These are phyloP conservation scores for Mugil cephalus DNA, from an alignment of 2,113 vertebrate species.

Conservation along the genomic window DNA sequence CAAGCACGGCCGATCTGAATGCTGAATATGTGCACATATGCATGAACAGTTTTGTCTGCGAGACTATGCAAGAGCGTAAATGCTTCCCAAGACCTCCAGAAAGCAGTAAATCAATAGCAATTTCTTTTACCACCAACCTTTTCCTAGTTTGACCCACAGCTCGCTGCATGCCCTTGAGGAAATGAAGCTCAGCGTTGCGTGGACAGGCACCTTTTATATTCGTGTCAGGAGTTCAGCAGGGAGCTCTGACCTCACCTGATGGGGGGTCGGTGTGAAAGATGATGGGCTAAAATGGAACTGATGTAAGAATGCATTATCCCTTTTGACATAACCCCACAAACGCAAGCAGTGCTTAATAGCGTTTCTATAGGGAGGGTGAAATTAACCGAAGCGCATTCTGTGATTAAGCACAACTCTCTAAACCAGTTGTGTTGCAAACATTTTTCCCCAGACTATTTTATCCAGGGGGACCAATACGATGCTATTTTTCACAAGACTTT, in stretches of 20 bases:
- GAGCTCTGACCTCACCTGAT: background rate
- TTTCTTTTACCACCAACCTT: conserved; percentile 32
- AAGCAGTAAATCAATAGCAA: conserved; percentile 47
- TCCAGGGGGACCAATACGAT: too few species aligned
- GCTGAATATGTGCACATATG: background rate
- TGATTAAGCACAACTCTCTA: too few species aligned
- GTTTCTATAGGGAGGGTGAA: background rate
- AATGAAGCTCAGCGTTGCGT: conserved; percentile 27
- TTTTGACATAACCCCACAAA: conserved; percentile 13
- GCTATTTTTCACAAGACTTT: too few species aligned
- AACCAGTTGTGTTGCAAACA: too few species aligned
- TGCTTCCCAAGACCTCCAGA: background rate
- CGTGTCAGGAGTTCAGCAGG: conserved; percentile 15
- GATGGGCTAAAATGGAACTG: conserved; percentile 45
- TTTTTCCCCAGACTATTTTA: too few species aligned
- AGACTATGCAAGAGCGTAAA: background rate
- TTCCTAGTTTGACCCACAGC: conserved; percentile 33
- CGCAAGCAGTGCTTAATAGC: background rate
- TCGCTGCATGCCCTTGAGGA: conserved; percentile 34
- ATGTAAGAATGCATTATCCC: conserved; percentile 45
- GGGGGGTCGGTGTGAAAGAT: conserved; percentile 4
- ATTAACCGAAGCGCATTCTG: background rate
- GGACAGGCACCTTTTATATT: conserved; percentile 24
- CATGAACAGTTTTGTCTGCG: background rate
- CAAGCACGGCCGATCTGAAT: background rate